phyloP scores from a whole-genome alignment of 2,797 vertebrate genomes.

The Enteromius radiatus region DNA sequence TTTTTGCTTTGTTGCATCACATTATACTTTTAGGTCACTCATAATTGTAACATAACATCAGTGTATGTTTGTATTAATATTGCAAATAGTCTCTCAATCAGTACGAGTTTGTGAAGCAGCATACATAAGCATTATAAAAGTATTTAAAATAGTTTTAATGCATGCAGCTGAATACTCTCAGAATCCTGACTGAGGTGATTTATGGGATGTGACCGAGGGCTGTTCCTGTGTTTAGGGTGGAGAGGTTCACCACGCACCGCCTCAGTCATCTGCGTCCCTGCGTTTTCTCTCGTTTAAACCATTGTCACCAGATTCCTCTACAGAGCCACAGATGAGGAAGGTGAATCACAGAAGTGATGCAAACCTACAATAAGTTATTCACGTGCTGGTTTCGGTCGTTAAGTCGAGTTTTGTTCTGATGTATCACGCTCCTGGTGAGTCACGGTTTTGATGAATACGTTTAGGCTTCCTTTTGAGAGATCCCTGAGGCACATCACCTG shows the following conservation, averaged over 20 bases:
- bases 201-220: slow-evolving; percentile 33
- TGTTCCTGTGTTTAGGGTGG: slow-evolving; percentile 29
- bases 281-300: slow-evolving; percentile 1
- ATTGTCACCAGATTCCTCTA: not conserved
- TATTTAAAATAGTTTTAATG: not conserved
- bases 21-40: not conserved
- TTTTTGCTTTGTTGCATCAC: not conserved
- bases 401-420: not conserved
- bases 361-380: not conserved
- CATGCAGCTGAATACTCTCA: not conserved
- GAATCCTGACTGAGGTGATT: slow-evolving; percentile 29
- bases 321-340: not conserved
- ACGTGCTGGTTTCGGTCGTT: slow-evolving; percentile 6
- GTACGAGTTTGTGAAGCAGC: not conserved
- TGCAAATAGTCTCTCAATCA: not conserved
- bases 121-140: not conserved
- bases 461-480: slow-evolving; percentile 11
- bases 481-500: slow-evolving; percentile 9
- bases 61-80: not conserved
- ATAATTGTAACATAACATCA: not conserved
- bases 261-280: slow-evolving; percentile 6
- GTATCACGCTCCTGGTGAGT: slow-evolving; percentile 2
- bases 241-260: slow-evolving; percentile 1
- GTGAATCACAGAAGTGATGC: not conserved
- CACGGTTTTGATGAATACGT: slow-evolving; percentile 26